phyloP scores from a whole-genome alignment of 2,113 vertebrate species.

The Microcebus tavaratra region DNA sequence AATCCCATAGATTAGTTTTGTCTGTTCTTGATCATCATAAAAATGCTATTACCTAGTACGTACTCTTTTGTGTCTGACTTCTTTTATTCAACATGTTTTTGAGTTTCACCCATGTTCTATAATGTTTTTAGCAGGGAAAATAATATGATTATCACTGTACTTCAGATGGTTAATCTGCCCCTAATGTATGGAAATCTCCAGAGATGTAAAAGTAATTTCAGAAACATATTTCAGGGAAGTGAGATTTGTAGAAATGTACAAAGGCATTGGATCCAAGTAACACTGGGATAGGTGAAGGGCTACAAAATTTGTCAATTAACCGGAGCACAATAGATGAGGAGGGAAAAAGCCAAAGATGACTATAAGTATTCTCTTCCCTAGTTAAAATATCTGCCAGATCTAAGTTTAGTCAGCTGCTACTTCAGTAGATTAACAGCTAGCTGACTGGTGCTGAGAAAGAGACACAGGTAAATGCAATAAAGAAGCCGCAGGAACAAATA shows the following conservation, averaged over 20 bases:
- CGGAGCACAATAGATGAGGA: neutral
- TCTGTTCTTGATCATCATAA: constrained; percentile 8
- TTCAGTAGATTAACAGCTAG: neutral
- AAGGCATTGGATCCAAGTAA: neutral
- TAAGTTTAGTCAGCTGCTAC: neutral
- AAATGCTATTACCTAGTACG: neutral
- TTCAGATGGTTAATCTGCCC: neutral
- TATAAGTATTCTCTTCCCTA: neutral
- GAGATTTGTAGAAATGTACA: neutral
- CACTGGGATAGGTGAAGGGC: neutral
- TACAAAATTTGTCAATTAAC: neutral
- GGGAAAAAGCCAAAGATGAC: neutral
- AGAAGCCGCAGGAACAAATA: neutral
- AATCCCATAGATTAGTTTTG: neutral
- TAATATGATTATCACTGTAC: neutral
- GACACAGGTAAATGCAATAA: neutral
- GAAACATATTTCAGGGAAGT: neutral
- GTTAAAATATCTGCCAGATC: neutral
- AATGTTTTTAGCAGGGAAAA: constrained; percentile 1
- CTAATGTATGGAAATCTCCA: neutral
- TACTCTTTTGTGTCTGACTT: neutral
- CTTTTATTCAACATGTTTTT: constrained; percentile 29
- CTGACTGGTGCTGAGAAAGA: neutral
- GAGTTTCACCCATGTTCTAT: constrained; percentile 24
- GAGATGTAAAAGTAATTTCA: constrained; percentile 11